phyloP scores from a whole-genome alignment of 2,797 vertebrate species.

The Pipistrellus pygmaeus region DNA sequence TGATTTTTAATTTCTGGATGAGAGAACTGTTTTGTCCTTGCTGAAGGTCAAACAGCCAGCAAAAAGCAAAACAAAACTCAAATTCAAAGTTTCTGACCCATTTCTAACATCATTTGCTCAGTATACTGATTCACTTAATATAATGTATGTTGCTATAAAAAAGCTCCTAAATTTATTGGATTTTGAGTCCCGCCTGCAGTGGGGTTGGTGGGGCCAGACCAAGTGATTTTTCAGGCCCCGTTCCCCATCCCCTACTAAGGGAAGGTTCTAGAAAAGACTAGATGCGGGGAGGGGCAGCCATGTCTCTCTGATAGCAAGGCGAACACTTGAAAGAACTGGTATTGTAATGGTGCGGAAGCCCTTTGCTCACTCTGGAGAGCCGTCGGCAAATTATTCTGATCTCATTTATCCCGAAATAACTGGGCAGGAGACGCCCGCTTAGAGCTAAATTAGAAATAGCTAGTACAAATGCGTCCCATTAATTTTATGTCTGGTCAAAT shows the following conservation, averaged over 20 bases:
- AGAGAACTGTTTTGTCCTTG: background rate
- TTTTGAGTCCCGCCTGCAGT: too few species aligned
- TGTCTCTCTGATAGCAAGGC: background rate
- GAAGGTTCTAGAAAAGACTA: background rate
- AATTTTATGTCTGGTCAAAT: slow-evolving; percentile 72
- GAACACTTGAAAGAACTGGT: background rate
- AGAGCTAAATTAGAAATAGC: slow-evolving; percentile 63
- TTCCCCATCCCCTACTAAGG: background rate
- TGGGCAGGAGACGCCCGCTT: slow-evolving; percentile 40
- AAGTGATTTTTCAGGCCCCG: too few species aligned
- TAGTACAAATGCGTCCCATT: slow-evolving; percentile 69
- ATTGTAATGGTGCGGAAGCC: background rate
- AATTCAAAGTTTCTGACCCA: background rate
- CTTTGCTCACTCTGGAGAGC: background rate
- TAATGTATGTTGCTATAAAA: too few species aligned
- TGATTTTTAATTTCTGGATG: slow-evolving; percentile 3
- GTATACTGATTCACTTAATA: too few species aligned
- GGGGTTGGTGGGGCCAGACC: too few species aligned
- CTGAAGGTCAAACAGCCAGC: background rate
- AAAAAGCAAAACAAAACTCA: background rate
- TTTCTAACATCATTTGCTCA: too few species aligned
- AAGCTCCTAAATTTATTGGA: too few species aligned
- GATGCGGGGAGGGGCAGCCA: background rate
- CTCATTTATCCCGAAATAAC: slow-evolving; percentile 69
- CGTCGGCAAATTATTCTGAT: slow-evolving; percentile 38